Base-by-base conservation (phyloP, 2,888 invertebrate genomes). In the Caenorhabditis drosophilae region DNA sequence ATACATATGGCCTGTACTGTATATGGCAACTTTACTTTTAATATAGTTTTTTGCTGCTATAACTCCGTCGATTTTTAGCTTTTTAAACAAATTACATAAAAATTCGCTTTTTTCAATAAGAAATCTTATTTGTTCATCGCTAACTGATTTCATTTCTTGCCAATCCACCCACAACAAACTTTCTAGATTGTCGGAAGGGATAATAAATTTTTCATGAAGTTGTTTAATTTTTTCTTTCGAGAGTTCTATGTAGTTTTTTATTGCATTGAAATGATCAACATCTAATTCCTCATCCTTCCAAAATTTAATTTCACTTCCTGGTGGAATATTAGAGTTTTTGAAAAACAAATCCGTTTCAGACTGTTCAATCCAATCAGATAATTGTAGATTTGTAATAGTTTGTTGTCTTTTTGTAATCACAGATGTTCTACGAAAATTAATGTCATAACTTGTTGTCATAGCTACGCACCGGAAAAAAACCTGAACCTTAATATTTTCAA, bases 351-450 rank as follows among this genome's bases (percentile, higher is more conserved):
- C 67, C 4, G 49, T 41, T 31, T 67, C 67, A 6, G 60, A 40
- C 34, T 56, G 67, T 27, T 60, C 67, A 40, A 67, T 54, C 67
- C 67, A 67, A 38, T 60, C 60, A n/a, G 60, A 57, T 11, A 67
- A 38, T 22, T 56, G 49, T 18, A 67, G 18, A 50, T 55, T 60
- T 20, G 67, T 60, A 31, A 67, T 67, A 51, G 51, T 61, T 25
- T 45, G 52, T 11, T 67, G 67, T 4, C 67, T 22, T 57, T 67
- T 67, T 11, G 67, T 59, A 35, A 67, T 61, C 2, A 49, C 47
- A 18, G 58, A 34, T 12, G 67, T 67, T 22, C 58, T 44, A 16
- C 60, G 41, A 12, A 60, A 67, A 4, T 56, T 25, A 26, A 54
- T 55, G 6, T 47, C 46, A 11, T 25, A 47, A 27, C 49, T 26